Percentiles rank a stretch among this genome's conserved stretches.
phyloP scores from a whole-genome alignment of 2,888 invertebrate genomes.

The Drosophila mimica region DNA sequence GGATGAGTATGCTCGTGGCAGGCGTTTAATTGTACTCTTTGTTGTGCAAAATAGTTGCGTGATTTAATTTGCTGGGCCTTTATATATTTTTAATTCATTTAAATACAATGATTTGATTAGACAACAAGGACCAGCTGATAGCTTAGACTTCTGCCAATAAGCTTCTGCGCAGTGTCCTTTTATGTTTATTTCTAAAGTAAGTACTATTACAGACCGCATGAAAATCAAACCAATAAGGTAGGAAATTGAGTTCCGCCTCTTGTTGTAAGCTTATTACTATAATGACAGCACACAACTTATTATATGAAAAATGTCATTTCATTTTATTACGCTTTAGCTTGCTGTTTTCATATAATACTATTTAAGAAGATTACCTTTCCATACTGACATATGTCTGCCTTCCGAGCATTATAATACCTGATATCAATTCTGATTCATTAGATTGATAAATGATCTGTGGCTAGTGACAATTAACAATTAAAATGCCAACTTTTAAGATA shows the following conservation, averaged over 20 bases:
- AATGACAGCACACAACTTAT: constrained; percentile 24
- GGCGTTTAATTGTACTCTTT: constrained; percentile 69
- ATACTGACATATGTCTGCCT: constrained; percentile 23
- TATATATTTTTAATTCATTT: constrained; percentile 74
- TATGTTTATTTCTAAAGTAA: neutral
- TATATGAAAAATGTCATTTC: constrained; percentile 11
- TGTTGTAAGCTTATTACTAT: constrained; percentile 9
- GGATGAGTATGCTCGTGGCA: constrained; percentile 11
- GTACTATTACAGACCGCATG: constrained; percentile 1
- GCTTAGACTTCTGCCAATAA: neutral
- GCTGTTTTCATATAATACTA: constrained; percentile 22
- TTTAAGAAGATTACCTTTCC: constrained; percentile 49
- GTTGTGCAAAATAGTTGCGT: constrained; percentile 75
- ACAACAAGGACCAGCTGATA: constrained; percentile 20
- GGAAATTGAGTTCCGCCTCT: constrained; percentile 27
- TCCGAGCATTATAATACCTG: neutral
- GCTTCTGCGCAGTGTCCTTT: neutral
- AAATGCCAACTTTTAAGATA: constrained; percentile 25
- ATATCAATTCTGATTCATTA: neutral
- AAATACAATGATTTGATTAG: constrained; percentile 67
- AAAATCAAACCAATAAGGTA: constrained; percentile 17
- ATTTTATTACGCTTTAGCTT: constrained; percentile 1
- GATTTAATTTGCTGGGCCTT: constrained; percentile 74
- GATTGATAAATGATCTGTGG: neutral
- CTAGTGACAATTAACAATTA: neutral